phyloP scores from a whole-genome alignment of 2,113 vertebrate species.

The Odocoileus virginianus region DNA sequence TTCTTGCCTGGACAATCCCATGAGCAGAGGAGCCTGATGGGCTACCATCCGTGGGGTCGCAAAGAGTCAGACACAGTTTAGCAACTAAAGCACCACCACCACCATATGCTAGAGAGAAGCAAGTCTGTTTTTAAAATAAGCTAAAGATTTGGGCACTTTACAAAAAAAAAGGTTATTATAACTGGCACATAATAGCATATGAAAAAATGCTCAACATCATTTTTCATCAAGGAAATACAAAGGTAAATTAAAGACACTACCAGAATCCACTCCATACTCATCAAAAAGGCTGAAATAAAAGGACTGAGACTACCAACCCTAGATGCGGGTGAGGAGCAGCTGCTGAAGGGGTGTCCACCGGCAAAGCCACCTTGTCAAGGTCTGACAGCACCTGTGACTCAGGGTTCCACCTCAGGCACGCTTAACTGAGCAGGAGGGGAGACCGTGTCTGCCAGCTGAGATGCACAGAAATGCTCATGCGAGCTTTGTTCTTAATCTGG shows the following conservation, averaged over 20 bases:
- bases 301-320: not conserved
- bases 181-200: not conserved
- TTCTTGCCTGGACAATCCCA: not conserved
- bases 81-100: not conserved
- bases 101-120: not conserved
- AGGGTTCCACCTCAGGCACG: not conserved
- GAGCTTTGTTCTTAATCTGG: not conserved
- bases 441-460: no score
- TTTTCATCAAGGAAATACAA: not conserved
- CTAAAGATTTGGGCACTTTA: not conserved
- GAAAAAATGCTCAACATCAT: not conserved
- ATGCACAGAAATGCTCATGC: accelerated
- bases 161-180: not conserved
- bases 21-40: not conserved
- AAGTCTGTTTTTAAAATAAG: not conserved
- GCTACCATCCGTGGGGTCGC: not conserved
- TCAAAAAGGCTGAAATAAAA: not conserved
- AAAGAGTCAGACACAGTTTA: not conserved
- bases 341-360: not conserved
- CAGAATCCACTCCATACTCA: not conserved
- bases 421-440: not conserved
- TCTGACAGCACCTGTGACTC: not conserved
- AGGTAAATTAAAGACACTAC: not conserved
- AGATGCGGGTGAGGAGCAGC: not conserved
- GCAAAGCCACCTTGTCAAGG: not conserved